A percentile compares a stretch with the other conserved stretches of the same genome.
Evolutionary conservation across 1,140 invertebrate species (phyloP).

Genomic region (Apis dorsata): DNA sequence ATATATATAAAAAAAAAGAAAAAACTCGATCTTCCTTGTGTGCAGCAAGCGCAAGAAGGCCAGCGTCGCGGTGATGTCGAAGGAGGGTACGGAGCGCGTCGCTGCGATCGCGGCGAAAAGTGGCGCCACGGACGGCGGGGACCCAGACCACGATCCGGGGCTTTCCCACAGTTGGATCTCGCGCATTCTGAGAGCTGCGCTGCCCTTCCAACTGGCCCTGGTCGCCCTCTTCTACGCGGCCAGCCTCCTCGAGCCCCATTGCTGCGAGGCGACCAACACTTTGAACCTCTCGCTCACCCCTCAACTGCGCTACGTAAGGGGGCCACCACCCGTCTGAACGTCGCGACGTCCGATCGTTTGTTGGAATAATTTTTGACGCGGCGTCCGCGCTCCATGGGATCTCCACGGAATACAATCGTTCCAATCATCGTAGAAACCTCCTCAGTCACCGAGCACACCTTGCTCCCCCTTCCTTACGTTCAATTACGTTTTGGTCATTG

Average conservation of each 20-base stretch:
- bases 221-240: conserved; percentile 90
- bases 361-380: conserved; percentile 4
- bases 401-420: not conserved
- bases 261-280: conserved; percentile 92
- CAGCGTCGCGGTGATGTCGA: conserved; percentile 38
- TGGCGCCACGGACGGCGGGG: conserved; percentile 61
- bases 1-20: not conserved
- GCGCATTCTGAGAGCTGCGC: conserved; percentile 87
- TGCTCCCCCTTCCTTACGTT: not conserved
- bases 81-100: not conserved
- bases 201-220: conserved; percentile 91
- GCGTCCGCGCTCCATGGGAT: not conserved
- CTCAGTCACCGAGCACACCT: conserved; percentile 31
- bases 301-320: conserved; percentile 90
- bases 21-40: conserved; percentile 8
- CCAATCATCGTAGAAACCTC: conserved; percentile 1
- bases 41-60: conserved; percentile 76
- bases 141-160: conserved; percentile 78
- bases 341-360: not conserved
- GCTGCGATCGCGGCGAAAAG: conserved; percentile 37
- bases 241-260: conserved; percentile 90
- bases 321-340: conserved; percentile 91
- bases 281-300: conserved; percentile 90
- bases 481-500: not conserved
- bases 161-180: conserved; percentile 84